These are phyloP conservation scores for Thyatira batis DNA, from an alignment of 2,888 invertebrate genomes.

Conservation along the genomic window DNA sequence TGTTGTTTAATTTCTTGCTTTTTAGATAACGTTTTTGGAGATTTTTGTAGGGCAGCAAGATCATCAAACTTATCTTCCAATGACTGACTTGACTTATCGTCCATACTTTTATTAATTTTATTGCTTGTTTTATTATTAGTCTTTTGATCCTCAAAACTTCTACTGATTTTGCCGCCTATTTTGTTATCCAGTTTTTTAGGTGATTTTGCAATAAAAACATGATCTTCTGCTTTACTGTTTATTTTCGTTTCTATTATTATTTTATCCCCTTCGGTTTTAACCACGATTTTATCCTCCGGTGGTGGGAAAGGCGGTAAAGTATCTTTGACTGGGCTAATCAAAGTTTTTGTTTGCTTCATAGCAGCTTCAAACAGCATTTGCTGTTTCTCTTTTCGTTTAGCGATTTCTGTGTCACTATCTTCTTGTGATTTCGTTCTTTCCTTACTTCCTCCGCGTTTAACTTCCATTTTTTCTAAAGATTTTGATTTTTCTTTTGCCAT, in stretches of 20 bases:
- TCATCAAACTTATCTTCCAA: constrained; percentile 84
- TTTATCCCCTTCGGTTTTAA: constrained; percentile 87
- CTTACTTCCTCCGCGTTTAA: constrained; percentile 81
- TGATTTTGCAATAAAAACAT: constrained; percentile 88
- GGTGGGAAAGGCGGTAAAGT: constrained; percentile 87
- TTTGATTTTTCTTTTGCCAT: constrained; percentile 86
- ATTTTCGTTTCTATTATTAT: constrained; percentile 88
- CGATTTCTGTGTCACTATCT: constrained; percentile 87
- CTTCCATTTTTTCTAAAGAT: constrained; percentile 85
- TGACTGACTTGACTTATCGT: constrained; percentile 83
- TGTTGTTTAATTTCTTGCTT: constrained; percentile 84
- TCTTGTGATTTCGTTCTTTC: constrained; percentile 88
- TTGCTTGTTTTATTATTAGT: constrained; percentile 79
- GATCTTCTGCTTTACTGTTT: constrained; percentile 88
- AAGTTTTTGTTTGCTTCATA: constrained; percentile 88
- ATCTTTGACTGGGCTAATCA: constrained; percentile 88
- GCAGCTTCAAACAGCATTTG: constrained; percentile 89
- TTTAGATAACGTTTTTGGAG: constrained; percentile 82
- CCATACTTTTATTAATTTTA: constrained; percentile 84
- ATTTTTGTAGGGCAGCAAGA: constrained; percentile 79
- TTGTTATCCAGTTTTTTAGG: constrained; percentile 87
- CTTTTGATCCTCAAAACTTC: constrained; percentile 84
- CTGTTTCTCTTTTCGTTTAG: constrained; percentile 88
- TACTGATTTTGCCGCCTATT: constrained; percentile 80
- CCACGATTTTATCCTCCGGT: constrained; percentile 88